A percentile compares a stretch with the other conserved stretches of the same genome.
Evolutionary conservation across 2,888 invertebrate species (phyloP).

Genomic region (Plemyria rubiginata): DNA sequence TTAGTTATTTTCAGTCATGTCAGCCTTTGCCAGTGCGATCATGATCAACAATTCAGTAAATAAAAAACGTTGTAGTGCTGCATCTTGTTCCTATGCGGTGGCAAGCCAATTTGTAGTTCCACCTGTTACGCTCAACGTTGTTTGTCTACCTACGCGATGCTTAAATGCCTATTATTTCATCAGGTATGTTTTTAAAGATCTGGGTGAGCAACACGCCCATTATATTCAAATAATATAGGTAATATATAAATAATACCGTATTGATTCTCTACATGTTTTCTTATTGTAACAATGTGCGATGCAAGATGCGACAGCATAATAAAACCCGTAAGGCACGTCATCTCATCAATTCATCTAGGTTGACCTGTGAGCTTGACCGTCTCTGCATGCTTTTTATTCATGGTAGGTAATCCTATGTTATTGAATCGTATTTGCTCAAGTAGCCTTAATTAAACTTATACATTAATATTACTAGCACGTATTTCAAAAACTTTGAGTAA

Average conservation of each 20-base stretch:
- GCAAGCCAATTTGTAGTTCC: slow-evolving; percentile 35
- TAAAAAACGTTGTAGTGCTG: neutral
- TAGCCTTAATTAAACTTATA: too few relatives aligned
- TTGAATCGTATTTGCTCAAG: too few relatives aligned
- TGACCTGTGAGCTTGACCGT: neutral
- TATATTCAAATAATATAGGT: neutral
- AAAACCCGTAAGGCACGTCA: neutral
- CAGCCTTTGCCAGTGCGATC: slow-evolving; percentile 6
- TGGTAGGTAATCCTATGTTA: too few relatives aligned
- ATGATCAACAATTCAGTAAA: slow-evolving; percentile 14
- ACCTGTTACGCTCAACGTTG: slow-evolving; percentile 56
- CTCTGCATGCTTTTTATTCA: neutral
- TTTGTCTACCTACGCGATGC: slow-evolving; percentile 19
- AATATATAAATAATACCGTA: neutral
- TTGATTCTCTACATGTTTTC: too few relatives aligned
- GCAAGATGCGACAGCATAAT: neutral
- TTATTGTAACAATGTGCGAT: too few relatives aligned
- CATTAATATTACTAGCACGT: too few relatives aligned
- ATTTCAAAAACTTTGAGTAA: too few relatives aligned
- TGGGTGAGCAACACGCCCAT: slow-evolving; percentile 8
- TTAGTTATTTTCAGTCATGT: slow-evolving; percentile 22
- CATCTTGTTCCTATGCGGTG: neutral
- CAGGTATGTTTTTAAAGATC: neutral
- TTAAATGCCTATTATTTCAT: slow-evolving; percentile 7
- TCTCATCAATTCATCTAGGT: neutral